Evolutionary conservation across 2,113 vertebrate genomes (phyloP).

Genomic region (Cichladusa arquata): DNA sequence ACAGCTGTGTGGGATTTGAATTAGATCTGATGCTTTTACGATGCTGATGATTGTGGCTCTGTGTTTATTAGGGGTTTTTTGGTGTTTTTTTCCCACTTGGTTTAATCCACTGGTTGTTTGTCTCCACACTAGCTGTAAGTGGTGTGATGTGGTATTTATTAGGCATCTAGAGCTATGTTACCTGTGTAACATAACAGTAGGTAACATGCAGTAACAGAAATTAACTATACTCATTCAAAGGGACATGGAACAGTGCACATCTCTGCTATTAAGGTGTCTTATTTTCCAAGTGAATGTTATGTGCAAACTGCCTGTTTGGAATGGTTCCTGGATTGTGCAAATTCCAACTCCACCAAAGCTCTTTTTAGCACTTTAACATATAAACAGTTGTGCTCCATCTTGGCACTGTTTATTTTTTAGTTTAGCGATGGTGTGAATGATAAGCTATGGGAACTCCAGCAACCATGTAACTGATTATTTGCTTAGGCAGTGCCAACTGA

Average conservation of each 20-base stretch:
- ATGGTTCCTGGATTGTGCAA: not conserved
- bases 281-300: not conserved
- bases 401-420: not conserved
- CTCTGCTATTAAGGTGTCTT: not conserved
- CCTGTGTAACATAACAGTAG: not conserved
- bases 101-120: not conserved
- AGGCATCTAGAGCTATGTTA: not conserved
- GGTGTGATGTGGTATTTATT: not conserved
- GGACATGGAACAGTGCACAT: not conserved
- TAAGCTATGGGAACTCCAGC: not conserved
- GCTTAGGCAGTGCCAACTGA: not conserved
- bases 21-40: not conserved
- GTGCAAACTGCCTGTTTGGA: not conserved
- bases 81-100: not conserved
- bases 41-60: not conserved
- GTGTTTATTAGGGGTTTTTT: not conserved
- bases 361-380: not conserved
- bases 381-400: accelerated
- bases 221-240: not conserved
- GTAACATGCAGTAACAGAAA: not conserved
- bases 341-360: not conserved
- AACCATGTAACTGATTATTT: not conserved
- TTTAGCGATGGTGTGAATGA: not conserved
- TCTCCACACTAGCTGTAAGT: not conserved
- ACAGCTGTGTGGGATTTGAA: not conserved